A percentile compares a stretch with the other conserved stretches of the same genome.
Evolutionary conservation across 2,797 vertebrate species (phyloP).

Genomic region (Hafferia zeledoni): DNA sequence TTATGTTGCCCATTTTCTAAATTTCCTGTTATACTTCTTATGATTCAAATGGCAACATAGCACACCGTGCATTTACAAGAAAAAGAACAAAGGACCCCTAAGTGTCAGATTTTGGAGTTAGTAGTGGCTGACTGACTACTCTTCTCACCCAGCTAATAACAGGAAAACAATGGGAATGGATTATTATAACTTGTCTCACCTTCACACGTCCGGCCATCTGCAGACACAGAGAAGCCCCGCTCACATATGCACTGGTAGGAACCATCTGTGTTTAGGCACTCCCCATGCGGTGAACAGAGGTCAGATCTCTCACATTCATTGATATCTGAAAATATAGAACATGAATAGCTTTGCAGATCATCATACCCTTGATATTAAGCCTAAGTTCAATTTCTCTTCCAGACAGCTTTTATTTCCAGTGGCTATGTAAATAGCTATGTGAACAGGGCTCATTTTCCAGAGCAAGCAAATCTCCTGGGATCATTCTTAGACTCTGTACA

Average conservation of each 20-base stretch:
- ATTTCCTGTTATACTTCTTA: background rate
- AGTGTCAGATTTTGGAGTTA: background rate
- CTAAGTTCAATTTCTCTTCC: background rate
- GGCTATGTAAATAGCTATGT: background rate
- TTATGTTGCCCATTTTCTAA: background rate
- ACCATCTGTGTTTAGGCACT: slow-evolving; percentile 90
- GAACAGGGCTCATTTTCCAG: background rate
- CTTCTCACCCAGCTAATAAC: background rate
- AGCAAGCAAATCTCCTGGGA: background rate
- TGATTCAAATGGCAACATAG: background rate
- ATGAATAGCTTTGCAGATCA: background rate
- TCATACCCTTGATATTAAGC: background rate
- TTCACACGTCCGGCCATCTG: slow-evolving; percentile 82
- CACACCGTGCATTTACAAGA: fast-evolving
- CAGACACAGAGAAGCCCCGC: slow-evolving; percentile 83
- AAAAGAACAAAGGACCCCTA: background rate
- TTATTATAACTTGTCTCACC: slow-evolving; percentile 75
- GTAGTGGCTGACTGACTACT: background rate
- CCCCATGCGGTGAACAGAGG: slow-evolving; percentile 84
- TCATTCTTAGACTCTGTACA: background rate
- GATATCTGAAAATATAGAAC: slow-evolving; percentile 81
- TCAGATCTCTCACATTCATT: slow-evolving; percentile 90
- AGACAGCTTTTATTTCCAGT: background rate
- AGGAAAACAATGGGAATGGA: background rate
- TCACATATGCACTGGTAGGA: slow-evolving; percentile 90